Evolutionary conservation across 2,888 invertebrate species (phyloP).

Genomic region (Anagyrus pseudococci): DNA sequence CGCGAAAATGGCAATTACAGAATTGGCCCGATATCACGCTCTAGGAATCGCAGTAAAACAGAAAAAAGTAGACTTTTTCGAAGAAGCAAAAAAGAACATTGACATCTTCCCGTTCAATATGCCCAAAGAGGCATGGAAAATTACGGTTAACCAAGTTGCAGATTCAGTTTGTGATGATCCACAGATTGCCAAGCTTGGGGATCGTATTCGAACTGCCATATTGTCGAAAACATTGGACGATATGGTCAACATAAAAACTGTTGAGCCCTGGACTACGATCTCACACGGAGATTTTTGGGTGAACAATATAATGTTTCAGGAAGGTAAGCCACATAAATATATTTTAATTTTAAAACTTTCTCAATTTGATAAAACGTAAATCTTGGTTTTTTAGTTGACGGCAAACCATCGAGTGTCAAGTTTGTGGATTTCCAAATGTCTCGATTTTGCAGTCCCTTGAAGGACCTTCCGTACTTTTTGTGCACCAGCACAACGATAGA

Average conservation of each 20-base stretch:
- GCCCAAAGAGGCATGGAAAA: no score
- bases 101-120: not conserved
- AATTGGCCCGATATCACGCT: slow-evolving; percentile 68
- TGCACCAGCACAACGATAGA: slow-evolving; percentile 64
- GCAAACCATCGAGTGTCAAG: slow-evolving; percentile 56
- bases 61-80: slow-evolving; percentile 53
- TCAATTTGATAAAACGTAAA: not conserved
- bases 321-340: slow-evolving; percentile 60
- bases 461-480: slow-evolving; percentile 67
- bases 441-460: slow-evolving; percentile 62
- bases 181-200: slow-evolving; percentile 10
- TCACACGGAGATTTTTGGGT: slow-evolving; percentile 69
- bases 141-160: no score
- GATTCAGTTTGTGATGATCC: slow-evolving; percentile 8
- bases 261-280: slow-evolving; percentile 64
- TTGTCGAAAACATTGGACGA: not conserved
- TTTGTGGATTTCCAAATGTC: slow-evolving; percentile 69
- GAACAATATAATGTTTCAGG: slow-evolving; percentile 67
- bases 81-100: slow-evolving; percentile 49
- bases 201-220: not conserved
- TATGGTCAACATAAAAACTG: slow-evolving; percentile 1
- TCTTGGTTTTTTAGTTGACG: no score
- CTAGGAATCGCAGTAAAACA: slow-evolving; percentile 66
- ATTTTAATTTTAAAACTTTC: not conserved
- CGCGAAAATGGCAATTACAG: slow-evolving; percentile 59